These are phyloP conservation scores for Rissa tridactyla DNA, from an alignment of 2,113 vertebrate species.

Conservation along the genomic window DNA sequence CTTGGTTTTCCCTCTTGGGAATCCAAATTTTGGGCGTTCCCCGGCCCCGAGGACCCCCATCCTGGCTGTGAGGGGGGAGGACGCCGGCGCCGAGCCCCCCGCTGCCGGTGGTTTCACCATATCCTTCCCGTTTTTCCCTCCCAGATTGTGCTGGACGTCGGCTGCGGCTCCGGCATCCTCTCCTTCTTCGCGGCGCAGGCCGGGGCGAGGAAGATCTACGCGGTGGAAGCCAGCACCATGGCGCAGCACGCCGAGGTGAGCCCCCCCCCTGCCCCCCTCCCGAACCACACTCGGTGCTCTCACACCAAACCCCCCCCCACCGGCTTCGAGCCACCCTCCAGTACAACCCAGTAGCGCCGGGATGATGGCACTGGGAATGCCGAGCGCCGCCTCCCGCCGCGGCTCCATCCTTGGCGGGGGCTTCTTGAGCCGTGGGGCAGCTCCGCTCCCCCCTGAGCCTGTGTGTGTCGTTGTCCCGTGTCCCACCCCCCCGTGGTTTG, in stretches of 20 bases:
- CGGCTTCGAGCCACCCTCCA: not conserved
- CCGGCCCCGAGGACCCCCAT: not conserved
- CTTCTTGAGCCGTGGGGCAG: not conserved
- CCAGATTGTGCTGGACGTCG: conserved; percentile 93
- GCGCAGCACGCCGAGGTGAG: conserved; percentile 93
- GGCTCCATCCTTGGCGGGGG: not conserved
- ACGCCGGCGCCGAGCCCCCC: not conserved
- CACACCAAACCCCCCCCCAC: too few species aligned
- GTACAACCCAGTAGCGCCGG: too few species aligned
- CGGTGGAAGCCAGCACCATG: conserved; percentile 97
- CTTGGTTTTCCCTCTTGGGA: not conserved
- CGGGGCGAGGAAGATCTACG: conserved; percentile 93
- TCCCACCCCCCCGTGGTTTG: too few species aligned
- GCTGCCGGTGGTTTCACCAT: not conserved
- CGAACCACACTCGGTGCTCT: too few species aligned
- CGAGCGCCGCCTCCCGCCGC: too few species aligned
- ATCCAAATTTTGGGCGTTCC: not conserved
- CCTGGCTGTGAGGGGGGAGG: too few species aligned
- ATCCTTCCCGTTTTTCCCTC: not conserved
- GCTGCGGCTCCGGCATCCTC: conserved; percentile 94
- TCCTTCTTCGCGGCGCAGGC: conserved; percentile 96
- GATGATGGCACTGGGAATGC: not conserved
- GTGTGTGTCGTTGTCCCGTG: too few species aligned
- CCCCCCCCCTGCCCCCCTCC: too few species aligned
- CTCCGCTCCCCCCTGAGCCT: too few species aligned